Evolutionary conservation across 2,797 vertebrate species (phyloP), one percentile per base, ranked within the genome.

Genomic region (Ceryle rudis): DNA sequence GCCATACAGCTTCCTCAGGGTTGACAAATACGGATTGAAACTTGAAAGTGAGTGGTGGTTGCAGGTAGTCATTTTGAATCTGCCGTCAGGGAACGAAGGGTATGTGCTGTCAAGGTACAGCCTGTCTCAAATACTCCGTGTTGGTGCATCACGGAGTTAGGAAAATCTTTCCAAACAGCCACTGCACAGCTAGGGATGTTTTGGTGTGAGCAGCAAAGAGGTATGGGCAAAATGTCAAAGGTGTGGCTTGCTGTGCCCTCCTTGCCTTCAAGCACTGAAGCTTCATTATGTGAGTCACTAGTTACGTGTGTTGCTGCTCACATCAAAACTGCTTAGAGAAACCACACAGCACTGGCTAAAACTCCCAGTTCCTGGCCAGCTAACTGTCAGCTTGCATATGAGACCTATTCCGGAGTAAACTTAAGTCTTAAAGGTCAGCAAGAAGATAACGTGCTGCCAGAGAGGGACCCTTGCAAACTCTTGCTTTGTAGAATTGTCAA

Each of bases 261-360:
- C 85, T 94, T 88, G 91, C 93, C 94, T 94, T 55, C 58, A 19
- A 95, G 85, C 87, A n/a, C 81, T 81, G 77, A 83, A 71, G 80
- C 91, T 86, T 61, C 77, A 44, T 93, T 91, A 52, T 62, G 52
- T 94, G 94, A 95, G 87, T 97, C 95, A 93, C 42, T 16, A 26
- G 39, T 42, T 86, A 37, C 1, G 5, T 66, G 80, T 88, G 52
- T 8, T 90, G 88, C 89, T 84, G 73, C 39, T 94, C 79, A 46
- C 75, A 81, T 87, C 94, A 83, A 77, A 91, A 86, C 91, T 91
- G 69, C 75, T 78, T 54, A 46, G 87, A 87, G n/a, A 89, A 86
- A 31, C 72, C 89, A 62, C 58, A 22, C 35, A 39, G 72, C 47
- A 26, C 58, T 83, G 87, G 47, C 54, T 86, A 54, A 79, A 91